phyloP scores from a whole-genome alignment of 2,797 vertebrate genomes.

The Ceyx erithaca region DNA sequence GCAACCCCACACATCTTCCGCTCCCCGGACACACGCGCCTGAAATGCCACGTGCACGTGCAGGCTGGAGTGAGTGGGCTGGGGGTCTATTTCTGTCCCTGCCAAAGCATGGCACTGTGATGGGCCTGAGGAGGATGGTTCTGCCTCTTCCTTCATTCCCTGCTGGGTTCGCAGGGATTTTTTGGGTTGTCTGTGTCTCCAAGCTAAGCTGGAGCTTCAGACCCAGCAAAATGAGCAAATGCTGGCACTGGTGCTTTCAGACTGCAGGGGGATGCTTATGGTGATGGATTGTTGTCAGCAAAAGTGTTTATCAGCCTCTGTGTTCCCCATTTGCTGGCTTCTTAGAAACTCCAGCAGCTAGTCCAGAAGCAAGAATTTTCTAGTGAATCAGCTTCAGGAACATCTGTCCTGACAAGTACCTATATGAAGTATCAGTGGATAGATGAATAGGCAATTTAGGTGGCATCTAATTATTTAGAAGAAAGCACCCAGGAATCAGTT shows the following conservation, averaged over 20 bases:
- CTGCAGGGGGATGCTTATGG: background rate
- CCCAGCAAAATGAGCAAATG: background rate
- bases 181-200: background rate
- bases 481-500: background rate
- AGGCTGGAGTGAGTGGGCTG: background rate
- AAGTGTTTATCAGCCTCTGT: background rate
- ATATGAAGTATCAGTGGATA: background rate
- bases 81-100: background rate
- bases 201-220: background rate
- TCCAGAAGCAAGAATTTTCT: background rate
- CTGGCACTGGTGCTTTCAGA: background rate
- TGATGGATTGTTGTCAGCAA: background rate
- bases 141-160: background rate
- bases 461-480: background rate
- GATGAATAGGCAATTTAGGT: conserved; percentile 34
- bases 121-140: background rate
- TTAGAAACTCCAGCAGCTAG: background rate
- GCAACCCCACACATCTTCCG: background rate
- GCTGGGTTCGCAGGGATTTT: background rate
- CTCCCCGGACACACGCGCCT: background rate
- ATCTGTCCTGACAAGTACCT: background rate
- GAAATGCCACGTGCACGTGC: background rate
- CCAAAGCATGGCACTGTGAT: background rate
- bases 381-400: background rate
- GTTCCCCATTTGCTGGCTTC: background rate